A percentile compares a stretch with the other conserved stretches of the same genome.
phyloP scores from a whole-genome alignment of 2,113 vertebrate species.

The Melanotaenia duboulayi region DNA sequence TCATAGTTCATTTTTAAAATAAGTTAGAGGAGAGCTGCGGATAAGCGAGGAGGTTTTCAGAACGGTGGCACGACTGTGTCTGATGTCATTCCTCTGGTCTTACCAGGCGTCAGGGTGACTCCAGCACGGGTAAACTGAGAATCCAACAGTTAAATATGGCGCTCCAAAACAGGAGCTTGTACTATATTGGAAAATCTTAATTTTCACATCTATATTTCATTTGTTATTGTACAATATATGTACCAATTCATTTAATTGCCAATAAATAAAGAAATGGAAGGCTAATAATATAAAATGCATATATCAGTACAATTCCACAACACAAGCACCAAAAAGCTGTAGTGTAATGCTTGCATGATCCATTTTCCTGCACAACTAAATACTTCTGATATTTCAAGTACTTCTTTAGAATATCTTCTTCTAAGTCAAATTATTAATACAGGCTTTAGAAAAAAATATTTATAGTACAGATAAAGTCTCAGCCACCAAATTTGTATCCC shows the following conservation, averaged over 20 bases:
- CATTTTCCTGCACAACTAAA: background rate
- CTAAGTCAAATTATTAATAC: background rate
- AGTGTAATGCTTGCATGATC: background rate
- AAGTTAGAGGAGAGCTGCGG: slow-evolving; percentile 45
- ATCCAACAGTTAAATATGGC: slow-evolving; percentile 72
- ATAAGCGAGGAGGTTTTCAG: slow-evolving; percentile 38
- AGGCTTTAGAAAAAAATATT: background rate
- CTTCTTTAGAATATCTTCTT: too few species aligned
- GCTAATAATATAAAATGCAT: too few species aligned
- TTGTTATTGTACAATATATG: too few species aligned
- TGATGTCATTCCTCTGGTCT: slow-evolving; percentile 68
- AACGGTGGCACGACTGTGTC: slow-evolving; percentile 41
- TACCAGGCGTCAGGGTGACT: slow-evolving; percentile 73
- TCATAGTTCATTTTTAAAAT: slow-evolving; percentile 46
- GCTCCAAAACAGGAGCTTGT: slow-evolving; percentile 46
- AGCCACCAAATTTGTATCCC: background rate
- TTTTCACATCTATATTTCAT: background rate
- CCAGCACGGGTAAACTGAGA: slow-evolving; percentile 69
- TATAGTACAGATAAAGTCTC: background rate
- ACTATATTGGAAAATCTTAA: slow-evolving; percentile 16
- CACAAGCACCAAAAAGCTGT: too few species aligned
- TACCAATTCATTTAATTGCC: too few species aligned
- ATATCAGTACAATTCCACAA: too few species aligned
- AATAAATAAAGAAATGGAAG: background rate
- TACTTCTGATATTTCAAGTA: too few species aligned